Base-by-base conservation (phyloP, 2,888 invertebrate species). In the Coelinius sp. region DNA sequence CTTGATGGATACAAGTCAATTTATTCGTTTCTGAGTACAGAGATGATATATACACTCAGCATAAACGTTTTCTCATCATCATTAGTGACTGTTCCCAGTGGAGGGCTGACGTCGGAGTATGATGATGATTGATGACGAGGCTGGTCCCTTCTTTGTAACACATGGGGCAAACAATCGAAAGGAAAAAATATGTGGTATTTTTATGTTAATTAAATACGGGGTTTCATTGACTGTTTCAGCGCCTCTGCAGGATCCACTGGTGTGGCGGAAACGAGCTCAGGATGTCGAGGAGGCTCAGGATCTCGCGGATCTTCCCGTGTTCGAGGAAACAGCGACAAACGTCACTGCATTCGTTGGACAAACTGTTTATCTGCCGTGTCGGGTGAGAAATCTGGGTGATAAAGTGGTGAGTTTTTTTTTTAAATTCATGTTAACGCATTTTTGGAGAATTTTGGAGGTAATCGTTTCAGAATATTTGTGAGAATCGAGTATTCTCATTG, bases 311-410 rank as follows among this genome's bases (percentile, higher is more conserved):
- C 62, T 79, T 62, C 87, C 87, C n/a, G 75, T 83, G 68, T 87
- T 87, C 77, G 83, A 86, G 68, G 84, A 81, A 78, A 87, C 87
- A 27, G 86, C 86, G 17, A 79, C 83, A 44, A 86, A 86, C 75
- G 86, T 87, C 74, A 84, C 84, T 67, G 84, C 85, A 10, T 86
- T 85, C 72, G 86, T 85, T 63, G 87, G 86, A 5, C 87, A 87
- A 59, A 86, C 86, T n/a, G 86, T 84, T 62, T 87, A 87, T 71
- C 80, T 87, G 70, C 87, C 87, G 2, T 87, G 87, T 62, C 81
- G 86, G 4, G 86, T 86, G 44, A 80, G 83, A 72, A 85, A 84
- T 75, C 80, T 87, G 71, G 82, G 83, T 31, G 86, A 87, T 74
- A 86, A 85, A 85, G 84, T 85, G 78, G 87, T 87, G 77, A 86